A percentile compares a stretch with the other conserved stretches of the same genome.
Evolutionary conservation across 2,797 vertebrate genomes (phyloP).

Genomic region (Linurgus olivaceus): DNA sequence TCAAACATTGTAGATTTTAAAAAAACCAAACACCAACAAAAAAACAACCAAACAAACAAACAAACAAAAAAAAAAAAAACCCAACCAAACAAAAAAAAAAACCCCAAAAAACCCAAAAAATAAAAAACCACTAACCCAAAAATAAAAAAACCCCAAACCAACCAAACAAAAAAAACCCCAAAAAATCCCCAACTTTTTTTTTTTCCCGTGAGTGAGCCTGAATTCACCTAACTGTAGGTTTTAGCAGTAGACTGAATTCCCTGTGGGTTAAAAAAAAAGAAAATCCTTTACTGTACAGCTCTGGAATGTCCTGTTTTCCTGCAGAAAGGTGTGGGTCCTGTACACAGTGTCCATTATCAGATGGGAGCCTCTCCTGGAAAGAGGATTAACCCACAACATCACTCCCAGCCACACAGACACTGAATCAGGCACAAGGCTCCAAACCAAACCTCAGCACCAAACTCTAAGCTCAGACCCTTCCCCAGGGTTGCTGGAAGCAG

Average conservation of each 20-base stretch:
- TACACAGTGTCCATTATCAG: conserved; percentile 18
- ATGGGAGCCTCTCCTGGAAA: conserved; percentile 52
- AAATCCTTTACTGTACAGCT: background rate
- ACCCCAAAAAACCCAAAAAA: too few relatives aligned
- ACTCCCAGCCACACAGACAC: background rate
- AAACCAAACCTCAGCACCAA: background rate
- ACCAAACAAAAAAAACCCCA: too few relatives aligned
- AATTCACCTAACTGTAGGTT: background rate
- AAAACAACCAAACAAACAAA: too few relatives aligned
- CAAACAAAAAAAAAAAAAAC: too few relatives aligned
- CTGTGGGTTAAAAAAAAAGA: background rate
- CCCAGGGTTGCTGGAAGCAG: background rate
- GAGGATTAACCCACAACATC: background rate
- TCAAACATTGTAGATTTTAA: background rate
- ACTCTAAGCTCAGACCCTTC: background rate
- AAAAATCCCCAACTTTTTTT: background rate
- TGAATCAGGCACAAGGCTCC: background rate
- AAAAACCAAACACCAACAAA: too few relatives aligned
- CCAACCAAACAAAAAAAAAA: background rate
- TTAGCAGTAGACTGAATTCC: background rate
- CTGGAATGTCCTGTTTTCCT: conserved; percentile 49
- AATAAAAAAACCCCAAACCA: background rate
- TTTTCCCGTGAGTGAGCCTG: background rate
- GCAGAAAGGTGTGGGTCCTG: conserved; percentile 28
- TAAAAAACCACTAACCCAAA: too few relatives aligned